These are phyloP conservation scores for Rhinolophus ferrumequinum DNA, from an alignment of 2,113 vertebrate genomes.

Conservation along the genomic window DNA sequence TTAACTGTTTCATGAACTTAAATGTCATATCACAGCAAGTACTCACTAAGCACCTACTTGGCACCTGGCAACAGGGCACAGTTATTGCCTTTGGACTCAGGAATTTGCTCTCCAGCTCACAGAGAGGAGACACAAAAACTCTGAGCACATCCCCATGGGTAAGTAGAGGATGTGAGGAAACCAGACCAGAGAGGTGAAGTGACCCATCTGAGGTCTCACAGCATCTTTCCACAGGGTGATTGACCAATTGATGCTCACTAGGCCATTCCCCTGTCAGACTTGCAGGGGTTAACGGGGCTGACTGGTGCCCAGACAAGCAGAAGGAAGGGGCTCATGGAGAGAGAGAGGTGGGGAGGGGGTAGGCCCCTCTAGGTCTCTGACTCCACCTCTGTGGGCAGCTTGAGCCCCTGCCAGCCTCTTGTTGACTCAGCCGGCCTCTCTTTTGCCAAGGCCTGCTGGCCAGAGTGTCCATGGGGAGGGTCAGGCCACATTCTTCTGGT, in stretches of 20 bases:
- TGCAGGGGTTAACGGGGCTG: neutral
- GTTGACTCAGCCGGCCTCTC: constrained; percentile 77
- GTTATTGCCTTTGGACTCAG: neutral
- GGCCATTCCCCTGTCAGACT: neutral
- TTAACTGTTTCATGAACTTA: neutral
- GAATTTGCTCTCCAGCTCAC: neutral
- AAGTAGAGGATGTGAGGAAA: neutral
- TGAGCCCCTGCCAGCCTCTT: constrained; percentile 74
- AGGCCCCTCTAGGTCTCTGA: constrained; percentile 71
- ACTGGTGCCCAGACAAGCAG: neutral
- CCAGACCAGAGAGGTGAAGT: neutral
- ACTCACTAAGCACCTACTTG: neutral
- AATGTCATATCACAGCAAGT: neutral
- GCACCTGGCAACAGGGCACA: neutral
- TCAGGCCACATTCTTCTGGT: constrained; percentile 60
- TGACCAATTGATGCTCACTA: neutral
- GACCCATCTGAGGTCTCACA: neutral
- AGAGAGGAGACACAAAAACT: neutral
- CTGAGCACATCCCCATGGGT: neutral
- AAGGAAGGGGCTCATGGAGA: neutral
- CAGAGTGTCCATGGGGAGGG: constrained; percentile 41
- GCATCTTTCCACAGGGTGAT: neutral
- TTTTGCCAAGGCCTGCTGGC: constrained; percentile 85
- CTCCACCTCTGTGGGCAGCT: constrained; percentile 50
- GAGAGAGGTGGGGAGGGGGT: constrained; percentile 45